phyloP scores from a whole-genome alignment of 2,113 vertebrate genomes.

The Syngnathoides biaculeatus region DNA sequence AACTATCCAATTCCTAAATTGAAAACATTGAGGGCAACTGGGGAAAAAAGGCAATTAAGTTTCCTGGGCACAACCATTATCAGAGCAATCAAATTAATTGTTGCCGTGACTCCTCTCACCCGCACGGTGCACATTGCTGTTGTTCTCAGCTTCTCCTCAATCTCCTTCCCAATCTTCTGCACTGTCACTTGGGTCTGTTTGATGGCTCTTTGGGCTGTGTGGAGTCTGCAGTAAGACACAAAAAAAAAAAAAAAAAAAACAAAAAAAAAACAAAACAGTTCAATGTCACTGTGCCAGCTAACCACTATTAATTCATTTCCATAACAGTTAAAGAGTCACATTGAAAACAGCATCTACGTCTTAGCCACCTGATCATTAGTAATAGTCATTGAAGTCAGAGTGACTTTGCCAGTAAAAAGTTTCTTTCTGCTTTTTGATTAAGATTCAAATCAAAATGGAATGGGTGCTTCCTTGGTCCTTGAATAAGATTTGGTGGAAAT shows the following conservation, averaged over 20 bases:
- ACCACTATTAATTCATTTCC: background rate
- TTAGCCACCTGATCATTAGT: too few relatives aligned
- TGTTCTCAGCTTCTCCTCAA: conserved; percentile 93
- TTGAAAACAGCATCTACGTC: too few relatives aligned
- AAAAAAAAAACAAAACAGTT: conserved; percentile 24
- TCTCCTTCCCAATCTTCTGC: conserved; percentile 95
- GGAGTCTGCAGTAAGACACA: conserved; percentile 77
- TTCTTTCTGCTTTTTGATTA: too few relatives aligned
- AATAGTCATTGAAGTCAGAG: too few relatives aligned
- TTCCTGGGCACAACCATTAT: background rate
- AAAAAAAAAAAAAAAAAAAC: conserved; percentile 25
- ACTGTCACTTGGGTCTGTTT: conserved; percentile 99
- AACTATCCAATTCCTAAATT: background rate
- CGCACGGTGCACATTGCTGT: conserved; percentile 86
- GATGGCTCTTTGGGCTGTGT: conserved; percentile 96
- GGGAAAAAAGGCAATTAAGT: background rate
- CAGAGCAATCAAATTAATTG: background rate
- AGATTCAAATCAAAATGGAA: too few relatives aligned
- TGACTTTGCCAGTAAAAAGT: too few relatives aligned
- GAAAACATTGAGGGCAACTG: background rate
- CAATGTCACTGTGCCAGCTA: conserved; percentile 6
- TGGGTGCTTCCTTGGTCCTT: too few relatives aligned
- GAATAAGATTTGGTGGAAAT: too few relatives aligned
- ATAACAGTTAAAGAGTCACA: too few relatives aligned
- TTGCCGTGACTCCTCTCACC: conserved; percentile 68